phyloP scores from a whole-genome alignment of 2,797 vertebrate genomes.

The Rhadinocentrus ornatus region DNA sequence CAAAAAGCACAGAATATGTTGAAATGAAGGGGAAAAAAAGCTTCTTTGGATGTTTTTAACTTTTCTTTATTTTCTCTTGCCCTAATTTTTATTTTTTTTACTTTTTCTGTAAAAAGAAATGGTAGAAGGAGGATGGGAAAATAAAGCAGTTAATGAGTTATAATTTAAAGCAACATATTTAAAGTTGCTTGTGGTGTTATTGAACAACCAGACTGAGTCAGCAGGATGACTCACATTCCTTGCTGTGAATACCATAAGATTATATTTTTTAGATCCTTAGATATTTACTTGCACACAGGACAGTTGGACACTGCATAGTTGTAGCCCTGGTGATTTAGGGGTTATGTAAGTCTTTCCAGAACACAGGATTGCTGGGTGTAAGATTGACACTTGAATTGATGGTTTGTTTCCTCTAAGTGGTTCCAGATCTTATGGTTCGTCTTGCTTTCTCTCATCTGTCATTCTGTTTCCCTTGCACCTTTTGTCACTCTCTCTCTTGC shows the following conservation, averaged over 20 bases:
- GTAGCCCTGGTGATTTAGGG: conserved; percentile 25
- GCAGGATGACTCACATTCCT: conserved; percentile 3
- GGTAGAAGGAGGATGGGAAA: background rate
- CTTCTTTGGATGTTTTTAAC: background rate
- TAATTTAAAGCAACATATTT: conserved; percentile 5
- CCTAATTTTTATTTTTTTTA: accelerated
- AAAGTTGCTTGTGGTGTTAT: background rate
- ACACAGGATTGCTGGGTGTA: conserved; percentile 34
- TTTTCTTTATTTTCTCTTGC: background rate
- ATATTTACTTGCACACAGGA: background rate
- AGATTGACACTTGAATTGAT: conserved; percentile 57
- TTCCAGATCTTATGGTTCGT: conserved; percentile 61
- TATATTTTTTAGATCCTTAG: background rate
- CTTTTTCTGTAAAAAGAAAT: conserved; percentile 1
- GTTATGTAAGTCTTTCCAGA: conserved; percentile 48
- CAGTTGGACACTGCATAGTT: conserved; percentile 3
- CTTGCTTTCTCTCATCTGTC: conserved; percentile 27
- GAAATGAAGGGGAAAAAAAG: background rate
- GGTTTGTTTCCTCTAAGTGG: conserved; percentile 63
- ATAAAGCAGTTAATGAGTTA: conserved; percentile 9
- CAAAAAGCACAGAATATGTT: conserved; percentile 1
- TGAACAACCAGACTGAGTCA: conserved; percentile 9
- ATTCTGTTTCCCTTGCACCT: conserved; percentile 7
- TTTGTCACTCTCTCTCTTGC: conserved; percentile 5
- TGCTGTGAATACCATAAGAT: background rate